These are phyloP conservation scores for Sympetrum striolatum DNA, from an alignment of 2,888 invertebrate genomes.

Conservation along the genomic window DNA sequence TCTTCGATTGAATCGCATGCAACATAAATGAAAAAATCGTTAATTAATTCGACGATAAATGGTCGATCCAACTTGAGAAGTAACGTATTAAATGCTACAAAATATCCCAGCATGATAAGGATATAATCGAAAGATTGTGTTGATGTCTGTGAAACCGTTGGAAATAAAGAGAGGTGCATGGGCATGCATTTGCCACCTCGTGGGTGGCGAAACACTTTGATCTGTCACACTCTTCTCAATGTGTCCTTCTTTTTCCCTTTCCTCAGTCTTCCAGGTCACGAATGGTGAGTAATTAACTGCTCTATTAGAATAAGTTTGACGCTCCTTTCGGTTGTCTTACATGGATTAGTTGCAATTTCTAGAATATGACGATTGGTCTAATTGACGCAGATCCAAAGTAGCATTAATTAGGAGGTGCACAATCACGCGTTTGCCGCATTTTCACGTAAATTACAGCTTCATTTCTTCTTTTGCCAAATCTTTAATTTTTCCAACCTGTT, in stretches of 20 bases:
- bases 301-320: neutral
- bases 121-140: neutral
- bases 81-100: neutral
- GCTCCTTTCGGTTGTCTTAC: neutral
- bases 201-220: neutral
- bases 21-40: neutral
- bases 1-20: neutral
- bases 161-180: neutral
- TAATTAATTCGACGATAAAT: neutral
- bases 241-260: neutral
- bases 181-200: neutral
- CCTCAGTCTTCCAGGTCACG: constrained; percentile 33
- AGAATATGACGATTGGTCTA: too few species aligned
- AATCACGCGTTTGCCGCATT: too few species aligned
- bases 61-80: neutral
- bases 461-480: too few species aligned
- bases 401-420: too few species aligned
- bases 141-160: neutral
- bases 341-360: neutral
- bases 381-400: too few species aligned
- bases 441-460: too few species aligned
- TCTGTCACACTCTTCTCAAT: neutral
- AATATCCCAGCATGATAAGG: neutral
- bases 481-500: too few species aligned
- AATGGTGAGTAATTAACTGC: constrained; percentile 16